phyloP scores from a whole-genome alignment of 2,113 vertebrate genomes.

The Gymnogyps californianus region DNA sequence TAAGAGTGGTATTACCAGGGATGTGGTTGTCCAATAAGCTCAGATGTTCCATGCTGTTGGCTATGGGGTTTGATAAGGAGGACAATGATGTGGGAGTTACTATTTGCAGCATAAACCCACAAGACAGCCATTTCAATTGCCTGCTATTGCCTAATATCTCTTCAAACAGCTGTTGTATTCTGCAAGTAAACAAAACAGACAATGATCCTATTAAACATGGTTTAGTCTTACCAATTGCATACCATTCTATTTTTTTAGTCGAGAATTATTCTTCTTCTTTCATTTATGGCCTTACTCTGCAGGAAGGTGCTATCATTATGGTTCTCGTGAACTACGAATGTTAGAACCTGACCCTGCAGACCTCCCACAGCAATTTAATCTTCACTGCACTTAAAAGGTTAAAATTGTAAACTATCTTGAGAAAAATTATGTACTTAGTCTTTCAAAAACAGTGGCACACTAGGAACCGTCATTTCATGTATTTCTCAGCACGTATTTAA shows the following conservation, averaged over 20 bases:
- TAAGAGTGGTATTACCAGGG: conserved; percentile 81
- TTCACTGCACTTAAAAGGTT: not conserved
- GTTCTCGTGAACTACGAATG: not conserved
- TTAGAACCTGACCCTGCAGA: not conserved
- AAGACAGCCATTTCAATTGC: conserved; percentile 93
- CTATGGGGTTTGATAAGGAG: conserved; percentile 88
- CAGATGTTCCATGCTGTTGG: conserved; percentile 92
- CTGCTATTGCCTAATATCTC: conserved; percentile 94
- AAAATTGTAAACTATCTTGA: not conserved
- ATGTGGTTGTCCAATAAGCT: conserved; percentile 93
- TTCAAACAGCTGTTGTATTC: conserved; percentile 94
- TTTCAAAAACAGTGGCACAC: not conserved
- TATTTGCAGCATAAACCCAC: conserved; percentile 93
- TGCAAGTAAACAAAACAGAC: conserved; percentile 73
- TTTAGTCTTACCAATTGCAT: not conserved
- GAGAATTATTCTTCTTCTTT: not conserved
- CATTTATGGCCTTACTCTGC: not conserved
- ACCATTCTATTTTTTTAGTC: not conserved
- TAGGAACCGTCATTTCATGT: not conserved
- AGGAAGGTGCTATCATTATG: not conserved
- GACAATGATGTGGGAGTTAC: conserved; percentile 91
- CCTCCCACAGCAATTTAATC: not conserved
- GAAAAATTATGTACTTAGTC: not conserved
- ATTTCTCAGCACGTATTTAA: not conserved
- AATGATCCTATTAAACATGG: conserved; percentile 24